Base-by-base conservation (phyloP, 2,113 vertebrate species). In the Gobio gobio region DNA sequence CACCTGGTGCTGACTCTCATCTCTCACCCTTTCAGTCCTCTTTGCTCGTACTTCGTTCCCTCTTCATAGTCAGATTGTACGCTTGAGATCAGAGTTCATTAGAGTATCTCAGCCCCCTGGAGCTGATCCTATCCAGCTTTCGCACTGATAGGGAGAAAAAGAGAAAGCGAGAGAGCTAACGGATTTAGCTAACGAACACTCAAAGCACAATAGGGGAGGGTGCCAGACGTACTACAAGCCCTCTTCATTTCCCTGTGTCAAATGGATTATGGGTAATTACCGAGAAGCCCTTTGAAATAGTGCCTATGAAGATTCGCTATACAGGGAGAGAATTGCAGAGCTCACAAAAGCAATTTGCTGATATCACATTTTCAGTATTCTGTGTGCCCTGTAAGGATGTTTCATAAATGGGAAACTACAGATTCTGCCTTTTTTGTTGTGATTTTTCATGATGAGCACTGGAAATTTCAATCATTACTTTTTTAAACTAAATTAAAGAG, bases 331-430 rank as follows among this genome's bases (percentile, higher is more conserved):
- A 84, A 86, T 73, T 81, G 85, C 80, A 81, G 73, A 84, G 54
- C 68, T 59, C 83, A 83, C 87, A 85, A 83, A 90, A 81, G 82
- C 86, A 88, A 87, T 86, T 88, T 90, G 89, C 90, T 89, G 87
- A 88, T 85, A 85, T 79, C 76, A 84, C 84, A 79, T 77, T 78
- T 82, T 86, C 56, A 61, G 68, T 80, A 49, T 86, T 84, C n/a
- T 8, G 47, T 85, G 73, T 77, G 58, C 66, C 75, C 40, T 82
- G 56, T 49, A 47, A 49, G 77, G 75, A 84, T 43, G 18, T 83
- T 36, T 85, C 78, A 77, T 80, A 85, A 81, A 82, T 87, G 78
- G 54, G 70, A 87, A 89, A 88, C 40, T 82, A 87, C 33, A 83
- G 45, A 82, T 40, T 82, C 64, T 81, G 73, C 47, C 83, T 75